Evolutionary conservation across 2,113 vertebrate species (phyloP).

Genomic region (Odocoileus hemionus): DNA sequence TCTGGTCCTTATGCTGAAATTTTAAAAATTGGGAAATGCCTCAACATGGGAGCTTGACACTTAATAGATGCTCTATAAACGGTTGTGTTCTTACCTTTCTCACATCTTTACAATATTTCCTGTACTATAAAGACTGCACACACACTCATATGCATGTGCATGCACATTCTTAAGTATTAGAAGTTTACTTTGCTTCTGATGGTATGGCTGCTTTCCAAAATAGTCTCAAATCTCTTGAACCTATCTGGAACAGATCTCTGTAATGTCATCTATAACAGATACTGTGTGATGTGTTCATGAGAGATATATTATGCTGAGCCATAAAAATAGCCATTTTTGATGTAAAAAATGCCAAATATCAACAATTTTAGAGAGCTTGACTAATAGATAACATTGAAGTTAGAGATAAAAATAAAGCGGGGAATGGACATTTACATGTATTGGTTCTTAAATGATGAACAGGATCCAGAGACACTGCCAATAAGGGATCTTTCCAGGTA

Average conservation of each 20-base stretch:
- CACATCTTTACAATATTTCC: not conserved
- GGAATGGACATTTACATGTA: not conserved
- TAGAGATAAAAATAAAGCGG: not conserved
- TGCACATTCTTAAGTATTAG: not conserved
- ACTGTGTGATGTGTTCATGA: not conserved
- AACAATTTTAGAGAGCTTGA: not conserved
- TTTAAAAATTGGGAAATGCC: not conserved
- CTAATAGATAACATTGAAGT: not conserved
- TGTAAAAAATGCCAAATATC: not conserved
- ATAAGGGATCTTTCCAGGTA: not conserved
- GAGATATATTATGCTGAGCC: not conserved
- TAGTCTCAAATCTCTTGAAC: not conserved
- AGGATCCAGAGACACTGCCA: not conserved
- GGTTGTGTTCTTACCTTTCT: not conserved
- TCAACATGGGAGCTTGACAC: no score
- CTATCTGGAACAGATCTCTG: not conserved
- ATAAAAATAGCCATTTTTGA: not conserved
- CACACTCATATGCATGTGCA: fast-evolving
- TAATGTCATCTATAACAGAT: not conserved
- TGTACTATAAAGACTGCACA: not conserved
- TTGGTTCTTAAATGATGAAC: not conserved
- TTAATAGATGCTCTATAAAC: not conserved
- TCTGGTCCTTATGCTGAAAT: not conserved
- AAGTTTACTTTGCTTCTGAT: not conserved
- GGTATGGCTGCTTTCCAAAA: not conserved